Evolutionary conservation across 2,888 invertebrate genomes (phyloP).

Genomic region (Scaptomyza tumidula): DNA sequence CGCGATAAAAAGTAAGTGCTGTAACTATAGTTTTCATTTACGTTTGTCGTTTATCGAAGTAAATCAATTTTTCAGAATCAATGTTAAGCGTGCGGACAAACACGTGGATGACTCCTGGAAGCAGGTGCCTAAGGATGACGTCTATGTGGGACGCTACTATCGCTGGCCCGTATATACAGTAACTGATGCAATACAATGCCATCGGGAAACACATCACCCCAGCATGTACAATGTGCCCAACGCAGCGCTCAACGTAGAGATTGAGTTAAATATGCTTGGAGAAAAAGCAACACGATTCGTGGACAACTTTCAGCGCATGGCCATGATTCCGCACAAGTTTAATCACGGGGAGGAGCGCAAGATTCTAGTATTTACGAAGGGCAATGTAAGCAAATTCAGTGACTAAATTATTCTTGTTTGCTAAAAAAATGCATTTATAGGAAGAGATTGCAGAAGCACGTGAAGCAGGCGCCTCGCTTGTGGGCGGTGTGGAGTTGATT

Average conservation of each 20-base stretch:
- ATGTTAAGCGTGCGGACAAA: slow-evolving; percentile 85
- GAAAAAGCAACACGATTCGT: slow-evolving; percentile 87
- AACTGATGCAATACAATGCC: slow-evolving; percentile 90
- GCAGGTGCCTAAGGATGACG: slow-evolving; percentile 87
- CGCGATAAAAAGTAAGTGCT: slow-evolving; percentile 86
- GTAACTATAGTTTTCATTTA: too few relatives aligned
- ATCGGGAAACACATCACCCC: slow-evolving; percentile 93
- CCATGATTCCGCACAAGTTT: slow-evolving; percentile 89
- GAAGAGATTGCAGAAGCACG: slow-evolving; percentile 85
- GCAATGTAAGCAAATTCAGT: slow-evolving; percentile 82
- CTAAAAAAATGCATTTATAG: slow-evolving; percentile 50
- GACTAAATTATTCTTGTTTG: background rate
- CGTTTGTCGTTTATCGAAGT: background rate
- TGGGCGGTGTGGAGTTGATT: slow-evolving; percentile 90
- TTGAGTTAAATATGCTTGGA: slow-evolving; percentile 92
- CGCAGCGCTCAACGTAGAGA: slow-evolving; percentile 88
- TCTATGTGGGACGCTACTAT: slow-evolving; percentile 87
- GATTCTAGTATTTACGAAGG: slow-evolving; percentile 91
- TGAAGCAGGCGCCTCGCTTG: slow-evolving; percentile 89
- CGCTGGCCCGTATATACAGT: slow-evolving; percentile 88
- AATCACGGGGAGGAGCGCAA: slow-evolving; percentile 88
- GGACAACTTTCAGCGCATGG: slow-evolving; percentile 89
- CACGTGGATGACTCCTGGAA: slow-evolving; percentile 87
- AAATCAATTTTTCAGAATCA: slow-evolving; percentile 76
- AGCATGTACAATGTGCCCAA: slow-evolving; percentile 91